These are phyloP conservation scores for Lemur catta DNA, from an alignment of 2,797 vertebrate species.

Conservation along the genomic window DNA sequence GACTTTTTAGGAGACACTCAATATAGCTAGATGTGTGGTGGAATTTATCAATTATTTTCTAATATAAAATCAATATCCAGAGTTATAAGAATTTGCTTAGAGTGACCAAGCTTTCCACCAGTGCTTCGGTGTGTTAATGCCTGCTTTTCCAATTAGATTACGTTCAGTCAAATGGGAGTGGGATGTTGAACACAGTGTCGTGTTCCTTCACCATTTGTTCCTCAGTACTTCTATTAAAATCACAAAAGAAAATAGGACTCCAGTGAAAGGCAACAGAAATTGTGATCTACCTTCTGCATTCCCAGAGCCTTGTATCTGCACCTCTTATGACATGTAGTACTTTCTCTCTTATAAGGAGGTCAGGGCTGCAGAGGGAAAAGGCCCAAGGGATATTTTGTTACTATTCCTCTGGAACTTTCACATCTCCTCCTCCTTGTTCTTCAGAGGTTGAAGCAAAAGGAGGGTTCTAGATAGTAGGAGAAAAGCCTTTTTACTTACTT, in stretches of 20 bases:
- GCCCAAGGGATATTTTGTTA: not conserved
- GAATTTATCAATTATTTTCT: constrained; percentile 39
- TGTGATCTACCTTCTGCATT: not conserved
- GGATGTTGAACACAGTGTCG: not conserved
- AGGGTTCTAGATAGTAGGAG: not conserved
- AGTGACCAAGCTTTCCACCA: not conserved
- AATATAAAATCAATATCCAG: constrained; percentile 46
- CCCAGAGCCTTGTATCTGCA: not conserved
- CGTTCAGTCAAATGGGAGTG: not conserved
- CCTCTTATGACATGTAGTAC: not conserved
- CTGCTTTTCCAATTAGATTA: not conserved
- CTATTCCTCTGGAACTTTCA: not conserved
- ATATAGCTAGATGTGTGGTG: not conserved
- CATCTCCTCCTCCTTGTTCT: not conserved
- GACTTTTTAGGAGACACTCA: constrained; percentile 46
- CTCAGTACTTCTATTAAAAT: not conserved
- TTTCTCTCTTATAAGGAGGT: not conserved
- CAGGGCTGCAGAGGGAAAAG: not conserved
- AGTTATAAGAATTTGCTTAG: constrained; percentile 15
- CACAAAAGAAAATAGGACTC: not conserved
- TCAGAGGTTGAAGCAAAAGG: not conserved
- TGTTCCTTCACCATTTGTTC: not conserved
- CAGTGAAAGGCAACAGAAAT: not conserved
- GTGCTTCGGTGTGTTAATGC: not conserved
- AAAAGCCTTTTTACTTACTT: not conserved